phyloP scores from a whole-genome alignment of 2,113 vertebrate genomes.

The Carollia perspicillata region DNA sequence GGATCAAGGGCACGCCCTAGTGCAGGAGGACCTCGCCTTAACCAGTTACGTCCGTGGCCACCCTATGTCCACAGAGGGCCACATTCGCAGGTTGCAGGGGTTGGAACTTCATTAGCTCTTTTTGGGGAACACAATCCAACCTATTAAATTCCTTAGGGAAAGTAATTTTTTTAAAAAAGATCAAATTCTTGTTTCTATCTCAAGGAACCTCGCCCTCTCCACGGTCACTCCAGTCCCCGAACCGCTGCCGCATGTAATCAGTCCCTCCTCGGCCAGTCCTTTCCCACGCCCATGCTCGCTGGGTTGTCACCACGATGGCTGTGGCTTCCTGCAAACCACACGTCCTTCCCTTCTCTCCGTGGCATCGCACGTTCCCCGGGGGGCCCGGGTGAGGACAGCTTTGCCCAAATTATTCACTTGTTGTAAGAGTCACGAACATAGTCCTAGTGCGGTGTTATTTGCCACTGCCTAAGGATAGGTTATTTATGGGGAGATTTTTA shows the following conservation, averaged over 20 bases:
- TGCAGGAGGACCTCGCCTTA: background rate
- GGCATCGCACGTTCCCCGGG: background rate
- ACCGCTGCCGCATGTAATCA: background rate
- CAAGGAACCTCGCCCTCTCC: background rate
- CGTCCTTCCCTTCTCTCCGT: background rate
- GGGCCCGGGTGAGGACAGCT: background rate
- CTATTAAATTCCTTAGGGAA: background rate
- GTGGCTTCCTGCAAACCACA: background rate
- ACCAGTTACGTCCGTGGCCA: background rate
- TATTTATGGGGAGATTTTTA: background rate
- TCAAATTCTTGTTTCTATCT: background rate
- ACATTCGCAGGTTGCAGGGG: background rate
- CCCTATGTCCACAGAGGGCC: background rate
- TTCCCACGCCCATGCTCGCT: background rate
- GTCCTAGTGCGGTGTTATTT: background rate
- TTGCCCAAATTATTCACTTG: background rate
- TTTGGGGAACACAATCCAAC: background rate
- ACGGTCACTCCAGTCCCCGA: background rate
- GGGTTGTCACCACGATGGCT: background rate
- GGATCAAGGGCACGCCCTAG: fast-evolving
- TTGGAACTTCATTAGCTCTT: background rate
- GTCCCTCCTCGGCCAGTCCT: background rate
- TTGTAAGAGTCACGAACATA: background rate
- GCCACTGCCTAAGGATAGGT: background rate
- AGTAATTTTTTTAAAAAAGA: background rate